Conservation (phyloP, 2,113 vertebrate genomes). For the Sinosuthora webbiana region DNA sequence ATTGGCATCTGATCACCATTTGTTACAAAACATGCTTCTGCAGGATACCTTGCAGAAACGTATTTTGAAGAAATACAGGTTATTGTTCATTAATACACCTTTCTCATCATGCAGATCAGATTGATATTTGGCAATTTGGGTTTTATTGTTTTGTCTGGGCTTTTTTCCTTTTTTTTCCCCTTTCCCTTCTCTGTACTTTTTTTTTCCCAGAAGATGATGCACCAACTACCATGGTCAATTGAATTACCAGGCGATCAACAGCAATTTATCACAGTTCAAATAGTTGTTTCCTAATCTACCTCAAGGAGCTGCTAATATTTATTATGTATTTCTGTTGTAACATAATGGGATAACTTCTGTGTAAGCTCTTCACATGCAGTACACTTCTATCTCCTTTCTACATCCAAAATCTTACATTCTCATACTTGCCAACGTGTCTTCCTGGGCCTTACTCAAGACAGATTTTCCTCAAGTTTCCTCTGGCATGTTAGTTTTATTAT, state of each 20-base stretch:
- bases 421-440: fast-evolving
- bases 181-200: too few species aligned
- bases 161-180: fast-evolving
- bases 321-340: not conserved
- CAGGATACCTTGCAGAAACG: not conserved
- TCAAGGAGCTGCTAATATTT: not conserved
- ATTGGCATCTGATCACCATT: not conserved
- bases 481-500: not conserved
- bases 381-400: not conserved
- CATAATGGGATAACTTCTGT: not conserved
- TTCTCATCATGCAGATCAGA: not conserved
- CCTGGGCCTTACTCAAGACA: not conserved
- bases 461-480: not conserved
- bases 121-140: not conserved
- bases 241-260: not conserved
- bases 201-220: not conserved
- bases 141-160: not conserved
- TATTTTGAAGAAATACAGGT: not conserved
- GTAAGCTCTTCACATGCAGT: not conserved
- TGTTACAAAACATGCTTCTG: not conserved
- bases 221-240: not conserved
- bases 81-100: not conserved
- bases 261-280: not conserved
- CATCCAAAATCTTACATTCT: not conserved
- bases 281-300: not conserved